A percentile compares a stretch with the other conserved stretches of the same genome.
phyloP scores from a whole-genome alignment of 2,888 invertebrate genomes.

The Drosophila recens region DNA sequence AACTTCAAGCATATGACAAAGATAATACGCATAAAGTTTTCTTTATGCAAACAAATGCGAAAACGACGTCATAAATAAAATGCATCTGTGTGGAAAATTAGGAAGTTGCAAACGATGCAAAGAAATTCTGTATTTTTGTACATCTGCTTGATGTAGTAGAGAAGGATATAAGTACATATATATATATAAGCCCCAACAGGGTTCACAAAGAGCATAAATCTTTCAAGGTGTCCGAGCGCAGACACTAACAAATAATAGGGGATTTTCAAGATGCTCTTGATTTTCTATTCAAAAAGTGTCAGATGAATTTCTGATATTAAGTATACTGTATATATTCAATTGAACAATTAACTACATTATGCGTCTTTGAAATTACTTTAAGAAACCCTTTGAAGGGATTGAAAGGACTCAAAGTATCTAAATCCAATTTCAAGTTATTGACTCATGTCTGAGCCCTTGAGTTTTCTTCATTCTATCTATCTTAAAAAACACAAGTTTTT shows the following conservation, averaged over 20 bases:
- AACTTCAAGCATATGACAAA: constrained; percentile 12
- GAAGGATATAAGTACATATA: background rate
- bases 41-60: constrained; percentile 42
- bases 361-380: background rate
- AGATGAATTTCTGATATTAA: background rate
- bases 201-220: constrained; percentile 61
- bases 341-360: background rate
- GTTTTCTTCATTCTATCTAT: background rate
- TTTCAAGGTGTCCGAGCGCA: constrained; percentile 47
- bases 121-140: constrained; percentile 52
- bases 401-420: background rate
- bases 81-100: constrained; percentile 76
- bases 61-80: constrained; percentile 75
- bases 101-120: constrained; percentile 45
- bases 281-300: constrained; percentile 24
- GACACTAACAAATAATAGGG: constrained; percentile 64
- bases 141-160: constrained; percentile 38
- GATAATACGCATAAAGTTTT: constrained; percentile 13
- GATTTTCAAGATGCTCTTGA: constrained; percentile 32
- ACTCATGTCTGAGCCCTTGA: background rate
- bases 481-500: background rate
- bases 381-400: background rate
- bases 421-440: background rate
- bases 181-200: background rate
- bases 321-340: background rate